Evolutionary conservation across 2,888 invertebrate genomes (phyloP).

Genomic region (Formica aserva): DNA sequence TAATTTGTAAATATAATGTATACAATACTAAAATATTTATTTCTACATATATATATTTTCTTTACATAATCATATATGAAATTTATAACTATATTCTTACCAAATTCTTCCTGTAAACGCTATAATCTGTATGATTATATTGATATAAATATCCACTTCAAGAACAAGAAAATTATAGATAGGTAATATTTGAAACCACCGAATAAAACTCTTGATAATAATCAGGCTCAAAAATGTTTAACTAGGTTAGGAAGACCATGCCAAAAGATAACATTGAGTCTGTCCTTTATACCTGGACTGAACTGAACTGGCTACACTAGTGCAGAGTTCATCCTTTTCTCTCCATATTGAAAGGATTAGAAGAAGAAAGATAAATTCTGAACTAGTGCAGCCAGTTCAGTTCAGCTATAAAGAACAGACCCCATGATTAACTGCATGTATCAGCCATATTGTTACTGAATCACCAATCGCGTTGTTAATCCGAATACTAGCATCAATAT

Average conservation of each 20-base stretch:
- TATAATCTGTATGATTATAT: neutral
- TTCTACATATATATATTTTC: neutral
- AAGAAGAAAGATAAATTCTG: no score
- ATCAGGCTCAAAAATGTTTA: neutral
- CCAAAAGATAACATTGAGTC: neutral
- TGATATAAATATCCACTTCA: constrained; percentile 4
- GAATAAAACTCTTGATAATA: neutral
- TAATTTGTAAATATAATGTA: neutral
- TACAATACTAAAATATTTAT: neutral
- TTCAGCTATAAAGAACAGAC: no score
- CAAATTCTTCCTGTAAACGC: neutral
- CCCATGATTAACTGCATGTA: neutral
- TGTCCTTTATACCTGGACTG: no score
- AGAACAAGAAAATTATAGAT: neutral
- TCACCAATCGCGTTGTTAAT: neutral
- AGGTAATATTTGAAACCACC: neutral
- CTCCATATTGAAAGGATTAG: no score
- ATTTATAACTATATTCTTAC: constrained; percentile 8
- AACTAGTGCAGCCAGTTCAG: no score
- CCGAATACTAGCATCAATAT: neutral
- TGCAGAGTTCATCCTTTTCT: no score
- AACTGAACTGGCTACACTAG: no score
- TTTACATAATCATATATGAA: neutral
- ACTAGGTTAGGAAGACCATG: neutral
- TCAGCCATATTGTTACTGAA: neutral